Evolutionary conservation across 2,797 vertebrate species (phyloP).

Genomic region (Chaetophractus vellerosus): DNA sequence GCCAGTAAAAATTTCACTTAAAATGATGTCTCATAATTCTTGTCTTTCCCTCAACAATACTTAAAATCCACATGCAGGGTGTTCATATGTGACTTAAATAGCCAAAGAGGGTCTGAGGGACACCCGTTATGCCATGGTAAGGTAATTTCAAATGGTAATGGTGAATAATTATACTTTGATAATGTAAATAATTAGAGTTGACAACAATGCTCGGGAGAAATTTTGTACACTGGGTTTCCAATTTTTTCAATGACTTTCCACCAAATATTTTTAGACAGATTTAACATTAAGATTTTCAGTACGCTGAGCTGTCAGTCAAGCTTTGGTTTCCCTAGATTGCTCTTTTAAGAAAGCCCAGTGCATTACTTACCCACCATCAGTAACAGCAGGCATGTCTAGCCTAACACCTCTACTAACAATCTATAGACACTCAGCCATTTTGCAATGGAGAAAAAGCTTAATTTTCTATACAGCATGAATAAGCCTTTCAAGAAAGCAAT

Average conservation of each 20-base stretch:
- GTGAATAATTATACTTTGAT: constrained; percentile 63
- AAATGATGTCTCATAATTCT: constrained; percentile 65
- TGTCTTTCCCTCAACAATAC: constrained; percentile 55
- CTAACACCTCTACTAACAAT: constrained; percentile 60
- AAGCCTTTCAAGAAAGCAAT: constrained; percentile 75
- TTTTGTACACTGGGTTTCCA: constrained; percentile 15
- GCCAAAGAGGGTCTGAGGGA: constrained; percentile 54
- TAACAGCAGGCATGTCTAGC: constrained; percentile 46
- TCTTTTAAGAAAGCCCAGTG: constrained; percentile 66
- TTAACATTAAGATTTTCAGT: constrained; percentile 68
- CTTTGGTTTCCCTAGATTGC: constrained; percentile 17
- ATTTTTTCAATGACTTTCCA: constrained; percentile 67
- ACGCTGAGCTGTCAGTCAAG: constrained; percentile 54
- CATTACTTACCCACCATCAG: constrained; percentile 61
- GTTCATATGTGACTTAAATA: constrained; percentile 73
- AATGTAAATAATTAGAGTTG: constrained; percentile 42
- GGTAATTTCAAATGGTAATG: constrained; percentile 71
- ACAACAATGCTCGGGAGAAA: constrained; percentile 43
- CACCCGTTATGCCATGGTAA: constrained; percentile 19
- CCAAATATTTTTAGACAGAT: constrained; percentile 75
- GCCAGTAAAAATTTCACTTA: constrained; percentile 26
- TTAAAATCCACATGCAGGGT: constrained; percentile 52
- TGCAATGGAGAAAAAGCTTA: constrained; percentile 66
- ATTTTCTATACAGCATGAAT: constrained; percentile 69
- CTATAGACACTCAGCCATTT: constrained; percentile 65